Percentiles rank a stretch among this genome's conserved stretches.
Conservation (phyloP, 2,113 vertebrate species). For the Lagopus muta region DNA sequence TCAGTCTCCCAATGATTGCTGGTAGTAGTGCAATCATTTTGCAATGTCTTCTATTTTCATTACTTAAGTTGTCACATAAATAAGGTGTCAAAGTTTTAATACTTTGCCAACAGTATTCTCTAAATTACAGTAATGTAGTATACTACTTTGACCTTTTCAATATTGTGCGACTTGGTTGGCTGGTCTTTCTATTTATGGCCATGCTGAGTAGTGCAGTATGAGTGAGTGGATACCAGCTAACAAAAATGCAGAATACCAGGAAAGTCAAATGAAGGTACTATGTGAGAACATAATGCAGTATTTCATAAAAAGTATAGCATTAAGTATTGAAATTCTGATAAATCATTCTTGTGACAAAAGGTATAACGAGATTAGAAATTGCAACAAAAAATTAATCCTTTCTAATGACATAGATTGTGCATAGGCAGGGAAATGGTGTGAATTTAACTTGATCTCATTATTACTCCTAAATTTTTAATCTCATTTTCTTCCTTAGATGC, state of each 20-base stretch:
- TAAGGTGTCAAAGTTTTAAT: slow-evolving; percentile 70
- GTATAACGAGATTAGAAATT: slow-evolving; percentile 78
- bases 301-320: slow-evolving; percentile 61
- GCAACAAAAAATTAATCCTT: slow-evolving; percentile 71
- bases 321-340: slow-evolving; percentile 68
- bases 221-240: slow-evolving; percentile 69
- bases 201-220: slow-evolving; percentile 33
- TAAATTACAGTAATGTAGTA: slow-evolving; percentile 74
- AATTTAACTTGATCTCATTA: slow-evolving; percentile 72
- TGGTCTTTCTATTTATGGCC: slow-evolving; percentile 75
- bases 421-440: slow-evolving; percentile 31
- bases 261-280: slow-evolving; percentile 56
- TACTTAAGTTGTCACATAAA: slow-evolving; percentile 66
- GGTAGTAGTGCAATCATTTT: not conserved
- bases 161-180: slow-evolving; percentile 75
- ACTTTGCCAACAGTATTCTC: slow-evolving; percentile 57
- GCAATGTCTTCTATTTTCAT: slow-evolving; percentile 59
- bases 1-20: not conserved
- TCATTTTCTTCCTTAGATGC: slow-evolving; percentile 55
- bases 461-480: slow-evolving; percentile 61
- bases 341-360: slow-evolving; percentile 75
- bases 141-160: slow-evolving; percentile 76
- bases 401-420: slow-evolving; percentile 65
- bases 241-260: slow-evolving; percentile 72
- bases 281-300: slow-evolving; percentile 24